Evolutionary conservation across 2,888 invertebrate species (phyloP).

Genomic region (Chymomyza amoena): DNA sequence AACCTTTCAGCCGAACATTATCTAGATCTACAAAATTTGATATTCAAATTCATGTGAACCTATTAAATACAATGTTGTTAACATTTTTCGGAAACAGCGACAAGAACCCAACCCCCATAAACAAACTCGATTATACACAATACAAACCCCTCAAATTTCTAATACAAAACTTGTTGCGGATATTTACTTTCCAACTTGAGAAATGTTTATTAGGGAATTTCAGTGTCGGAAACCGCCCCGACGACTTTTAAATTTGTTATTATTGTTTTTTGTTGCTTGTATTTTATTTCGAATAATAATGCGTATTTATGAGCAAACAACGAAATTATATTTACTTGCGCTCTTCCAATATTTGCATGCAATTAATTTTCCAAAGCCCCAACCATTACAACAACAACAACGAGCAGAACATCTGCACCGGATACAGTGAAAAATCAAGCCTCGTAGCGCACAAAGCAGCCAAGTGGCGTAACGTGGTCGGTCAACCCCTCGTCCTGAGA

Average conservation of each 20-base stretch:
- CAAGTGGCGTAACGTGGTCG: constrained; percentile 39
- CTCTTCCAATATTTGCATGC: constrained; percentile 74
- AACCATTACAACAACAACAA: constrained; percentile 17
- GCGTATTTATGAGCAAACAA: constrained; percentile 72
- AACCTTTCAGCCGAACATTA: no score
- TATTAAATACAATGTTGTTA: no score
- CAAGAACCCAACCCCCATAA: no score
- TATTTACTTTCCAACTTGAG: no score
- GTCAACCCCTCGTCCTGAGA: background rate
- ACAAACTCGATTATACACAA: no score
- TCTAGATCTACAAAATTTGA: no score
- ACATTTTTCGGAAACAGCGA: no score
- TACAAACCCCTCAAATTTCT: no score
- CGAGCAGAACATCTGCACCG: constrained; percentile 12
- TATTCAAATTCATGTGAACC: no score
- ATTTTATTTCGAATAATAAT: constrained; percentile 55
- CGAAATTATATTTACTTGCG: constrained; percentile 71
- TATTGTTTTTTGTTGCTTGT: constrained; percentile 9
- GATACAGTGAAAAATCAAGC: constrained; percentile 34
- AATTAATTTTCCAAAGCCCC: constrained; percentile 67
- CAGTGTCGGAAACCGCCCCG: background rate
- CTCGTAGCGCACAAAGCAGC: constrained; percentile 47
- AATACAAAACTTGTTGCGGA: no score
- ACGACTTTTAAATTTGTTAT: constrained; percentile 10
- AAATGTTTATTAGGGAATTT: background rate